Evolutionary conservation across 1,140 invertebrate genomes (phyloP), one percentile per base, ranked within the genome.

Genomic region (Sitophilus oryzae): DNA sequence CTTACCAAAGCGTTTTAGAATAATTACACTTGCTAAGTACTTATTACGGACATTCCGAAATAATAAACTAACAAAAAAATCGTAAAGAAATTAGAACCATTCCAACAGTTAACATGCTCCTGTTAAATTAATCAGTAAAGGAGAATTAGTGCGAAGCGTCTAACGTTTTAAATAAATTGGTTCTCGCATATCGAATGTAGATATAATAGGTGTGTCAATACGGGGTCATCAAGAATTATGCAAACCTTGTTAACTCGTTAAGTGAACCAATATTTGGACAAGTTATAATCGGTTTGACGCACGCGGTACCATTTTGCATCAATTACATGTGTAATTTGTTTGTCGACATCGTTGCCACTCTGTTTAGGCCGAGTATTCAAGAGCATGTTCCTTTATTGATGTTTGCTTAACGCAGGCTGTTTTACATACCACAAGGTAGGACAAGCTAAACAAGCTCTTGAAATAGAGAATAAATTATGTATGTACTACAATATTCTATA

Each of bases 241-340:
- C 23, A 53, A 45, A 46, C 42, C 42, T 46, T 53, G 51, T 53
- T 53, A 36, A 34, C 14, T 45, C 38, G 51, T 45, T 53, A 53
- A 53, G 34, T 46, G 25, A 44, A 25, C 22, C 19, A 53, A 53
- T 53, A 53, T 53, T 53, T 53, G 44, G 40, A 16, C n/a, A 44
- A 37, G 23, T 45, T 44, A 30, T 53, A 11, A 30, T 53, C 44
- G 46, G 23, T 11, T 16, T 46, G 9, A 23, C 22, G 41, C 19
- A 38, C 18, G 25, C 16, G 11, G 14, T 37, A 16, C 43, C 35
- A 52, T 42, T 44, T 35, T 16, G 22, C 41, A 20, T 42, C 9
- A n/a, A 52, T 43, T 43, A 35, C 43, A 34, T 8, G 2, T 20
- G 8, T 44, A n/a, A 19, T 44, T 52, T 43, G 11, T 3, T 14